phyloP scores from a whole-genome alignment of 2,113 vertebrate genomes.

The Lophotis ruficrista region DNA sequence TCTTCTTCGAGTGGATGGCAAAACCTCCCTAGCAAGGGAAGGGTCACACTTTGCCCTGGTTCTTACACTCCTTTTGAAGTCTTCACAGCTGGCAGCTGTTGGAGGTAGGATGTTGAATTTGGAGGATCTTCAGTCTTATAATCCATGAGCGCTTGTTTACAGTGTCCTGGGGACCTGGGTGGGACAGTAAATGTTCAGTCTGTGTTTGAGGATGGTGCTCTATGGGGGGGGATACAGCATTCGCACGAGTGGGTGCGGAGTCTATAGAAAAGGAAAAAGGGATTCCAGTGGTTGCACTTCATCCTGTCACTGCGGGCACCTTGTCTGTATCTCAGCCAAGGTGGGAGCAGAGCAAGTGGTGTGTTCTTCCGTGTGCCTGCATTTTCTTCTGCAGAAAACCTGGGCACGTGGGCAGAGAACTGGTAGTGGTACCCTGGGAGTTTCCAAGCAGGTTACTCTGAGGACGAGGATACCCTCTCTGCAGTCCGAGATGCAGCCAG shows the following conservation, averaged over 20 bases:
- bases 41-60: not conserved
- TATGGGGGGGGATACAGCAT: not conserved
- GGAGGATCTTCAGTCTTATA: not conserved
- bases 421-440: not conserved
- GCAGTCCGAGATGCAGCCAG: not conserved
- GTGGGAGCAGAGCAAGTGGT: not conserved
- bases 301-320: not conserved
- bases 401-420: rapidly evolving
- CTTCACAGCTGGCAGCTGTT: not conserved
- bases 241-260: rapidly evolving
- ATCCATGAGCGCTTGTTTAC: not conserved
- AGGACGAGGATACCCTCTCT: not conserved
- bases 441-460: not conserved
- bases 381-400: not conserved
- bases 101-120: not conserved
- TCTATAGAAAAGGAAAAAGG: not conserved
- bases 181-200: not conserved
- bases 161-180: not conserved
- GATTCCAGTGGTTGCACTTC: not conserved
- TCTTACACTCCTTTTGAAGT: not conserved
- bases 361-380: not conserved
- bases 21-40: not conserved
- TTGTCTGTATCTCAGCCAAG: not conserved
- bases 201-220: not conserved
- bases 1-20: not conserved